phyloP scores from a whole-genome alignment of 2,888 invertebrate genomes.

The Apotomis capreana region DNA sequence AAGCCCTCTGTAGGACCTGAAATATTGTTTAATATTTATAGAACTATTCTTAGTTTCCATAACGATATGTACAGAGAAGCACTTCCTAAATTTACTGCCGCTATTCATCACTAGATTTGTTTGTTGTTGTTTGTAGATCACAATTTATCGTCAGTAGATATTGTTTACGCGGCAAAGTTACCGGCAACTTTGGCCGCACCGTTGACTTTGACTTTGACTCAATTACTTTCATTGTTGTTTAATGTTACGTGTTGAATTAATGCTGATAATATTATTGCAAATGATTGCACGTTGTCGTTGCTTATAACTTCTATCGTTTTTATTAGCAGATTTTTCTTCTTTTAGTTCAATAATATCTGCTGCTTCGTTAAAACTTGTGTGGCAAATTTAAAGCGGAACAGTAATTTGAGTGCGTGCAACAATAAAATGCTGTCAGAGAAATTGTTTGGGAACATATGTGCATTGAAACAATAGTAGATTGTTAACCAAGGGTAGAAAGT shows the following conservation, averaged over 20 bases:
- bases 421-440: constrained; percentile 22
- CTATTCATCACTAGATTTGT: constrained; percentile 10
- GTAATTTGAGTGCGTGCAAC: not conserved
- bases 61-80: not conserved
- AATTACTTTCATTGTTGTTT: constrained; percentile 36
- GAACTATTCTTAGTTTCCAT: not conserved
- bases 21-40: not conserved
- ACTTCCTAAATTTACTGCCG: constrained; percentile 5
- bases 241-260: constrained; percentile 31
- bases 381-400: not conserved
- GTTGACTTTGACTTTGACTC: constrained; percentile 39
- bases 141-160: constrained; percentile 27
- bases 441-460: constrained; percentile 8
- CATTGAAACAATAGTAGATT: constrained; percentile 28
- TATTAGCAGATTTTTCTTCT: constrained; percentile 4
- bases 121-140: constrained; percentile 18
- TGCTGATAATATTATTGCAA: constrained; percentile 23
- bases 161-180: constrained; percentile 30
- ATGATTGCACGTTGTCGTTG: constrained; percentile 23
- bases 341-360: not conserved
- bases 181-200: constrained; percentile 33
- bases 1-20: not conserved
- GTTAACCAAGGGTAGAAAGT: no score
- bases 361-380: no score
- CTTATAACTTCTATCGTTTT: constrained; percentile 29